Evolutionary conservation across 2,888 invertebrate genomes (phyloP), one percentile per base, ranked within the genome.

Genomic region (Leptinotarsa peninsularis): DNA sequence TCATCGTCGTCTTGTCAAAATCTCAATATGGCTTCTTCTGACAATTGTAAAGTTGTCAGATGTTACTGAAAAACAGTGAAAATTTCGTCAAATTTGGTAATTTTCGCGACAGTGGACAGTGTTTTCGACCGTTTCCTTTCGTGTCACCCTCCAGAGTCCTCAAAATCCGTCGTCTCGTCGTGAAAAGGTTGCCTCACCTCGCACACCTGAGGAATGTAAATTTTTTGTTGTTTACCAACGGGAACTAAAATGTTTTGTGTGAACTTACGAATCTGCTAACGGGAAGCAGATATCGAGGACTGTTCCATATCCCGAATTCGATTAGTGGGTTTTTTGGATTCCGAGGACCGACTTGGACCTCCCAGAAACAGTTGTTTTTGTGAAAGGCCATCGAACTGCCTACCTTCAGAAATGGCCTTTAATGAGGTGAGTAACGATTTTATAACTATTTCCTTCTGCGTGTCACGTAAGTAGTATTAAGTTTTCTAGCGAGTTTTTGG

Each of bases 361-460:
- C 58, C 13, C 21, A 58, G 21, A 58, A 58, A 58, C 58, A 58
- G 58, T 58, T 23, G 69, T 72, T 76, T 74, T 75, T 90, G 90
- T 90, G 88, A 89, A 89, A 89, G 89, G 89, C 89, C 89, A 88
- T 89, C 85, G 89, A 89, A 90, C 88, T 88, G 89, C 89, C 90
- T 88, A 89, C 89, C 90, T 89, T 90, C 89, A 90, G 91, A 92
- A 91, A 93, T 93, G 93, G 93, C 93, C 93, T 93, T 93, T 92
- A 93, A 93, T 92, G 93, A 93, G 93, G 93, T 93, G 89, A 91
- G 91, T 90, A 75, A 75, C 56, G 71, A 73, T 71, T 76, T 71
- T 68, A 66, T 69, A 68, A 68, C 33, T 33, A 68, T 73, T 76
- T 71, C 60, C 68, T 75, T 70, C 50, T 76, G 71, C 73, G 75